Conservation (phyloP, 2,797 vertebrate species). For the Pteropus rufus region DNA sequence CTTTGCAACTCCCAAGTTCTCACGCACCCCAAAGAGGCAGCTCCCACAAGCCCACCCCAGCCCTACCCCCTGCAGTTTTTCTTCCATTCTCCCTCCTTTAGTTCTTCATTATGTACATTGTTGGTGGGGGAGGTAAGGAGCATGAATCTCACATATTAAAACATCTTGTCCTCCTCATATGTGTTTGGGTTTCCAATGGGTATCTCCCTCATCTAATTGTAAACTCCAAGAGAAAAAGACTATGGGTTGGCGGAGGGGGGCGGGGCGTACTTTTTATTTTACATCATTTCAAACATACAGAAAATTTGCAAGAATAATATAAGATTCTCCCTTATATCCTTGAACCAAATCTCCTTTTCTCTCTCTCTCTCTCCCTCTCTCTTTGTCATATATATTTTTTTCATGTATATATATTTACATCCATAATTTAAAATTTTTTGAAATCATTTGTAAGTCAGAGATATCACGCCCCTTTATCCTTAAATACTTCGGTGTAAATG, state of each 20-base stretch:
- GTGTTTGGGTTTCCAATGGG: background rate
- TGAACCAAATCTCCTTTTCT: background rate
- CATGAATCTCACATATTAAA: background rate
- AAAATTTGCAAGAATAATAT: background rate
- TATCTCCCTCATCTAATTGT: background rate
- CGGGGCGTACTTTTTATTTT: background rate
- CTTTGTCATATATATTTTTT: no score
- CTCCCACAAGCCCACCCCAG: background rate
- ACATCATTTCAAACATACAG: slow-evolving; percentile 22
- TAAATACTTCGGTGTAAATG: slow-evolving; percentile 39
- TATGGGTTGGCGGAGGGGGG: background rate
- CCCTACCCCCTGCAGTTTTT: rapidly evolving
- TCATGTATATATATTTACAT: background rate
- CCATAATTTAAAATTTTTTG: background rate
- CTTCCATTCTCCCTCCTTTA: background rate
- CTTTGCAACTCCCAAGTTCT: background rate
- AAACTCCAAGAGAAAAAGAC: background rate
- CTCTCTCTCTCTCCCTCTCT: background rate
- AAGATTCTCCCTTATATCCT: background rate
- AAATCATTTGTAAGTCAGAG: slow-evolving; percentile 48
- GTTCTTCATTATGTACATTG: background rate
- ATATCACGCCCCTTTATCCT: background rate
- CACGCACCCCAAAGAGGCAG: no score
- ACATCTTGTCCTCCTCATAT: background rate
- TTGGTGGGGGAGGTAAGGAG: no score